Base-by-base conservation (phyloP, 1,140 invertebrate species). In the Bombus consobrinus region DNA sequence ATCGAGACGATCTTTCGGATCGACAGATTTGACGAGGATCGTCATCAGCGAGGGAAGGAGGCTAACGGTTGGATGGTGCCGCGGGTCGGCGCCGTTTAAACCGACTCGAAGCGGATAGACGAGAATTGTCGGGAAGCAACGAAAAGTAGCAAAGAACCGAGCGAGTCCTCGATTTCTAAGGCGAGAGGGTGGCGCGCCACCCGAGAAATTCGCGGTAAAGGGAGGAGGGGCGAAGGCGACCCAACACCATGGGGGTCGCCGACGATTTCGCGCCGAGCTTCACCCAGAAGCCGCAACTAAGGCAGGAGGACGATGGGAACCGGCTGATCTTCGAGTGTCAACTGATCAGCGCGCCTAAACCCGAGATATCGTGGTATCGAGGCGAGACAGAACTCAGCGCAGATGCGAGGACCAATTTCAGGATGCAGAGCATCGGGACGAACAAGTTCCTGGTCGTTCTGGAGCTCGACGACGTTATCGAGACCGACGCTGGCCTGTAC, bases 221-320 rank as follows among this genome's bases (percentile, higher is more conserved):
- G 81, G 75, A 77, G 64, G 18, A 68, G 84, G 79, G 78, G 88
- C 89, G 85, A 88, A 92, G 92, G 93, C 93, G 91, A 87, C 91
- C 93, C 92, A 41, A 59, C 83, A 89, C 69, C 71, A 98, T 97
- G 97, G 97, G 97, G 96, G 97, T 97, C 95, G 96, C 97, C 94
- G 98, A 99, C 95, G 98, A 99, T 95, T 98, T 99, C 95, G 98
- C 99, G 95, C 99, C 99, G 94, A 99, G 98, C 96, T 99, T 99
- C 96, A 98, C 98, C 78, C 98, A 99, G 96, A 99, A 99, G 97
- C 99, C 99, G 88, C 98, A 98, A 94, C 97, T 99, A 80, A 96
- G 98, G 85, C 98, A 99, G 95, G 98, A 99, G 95, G 98, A 99
- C 95, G 98, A 99, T 94, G 98, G 98, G 88, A 99, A 99, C 95